Conservation (phyloP, 2,113 vertebrate species). For the Ifrita kowaldi region DNA sequence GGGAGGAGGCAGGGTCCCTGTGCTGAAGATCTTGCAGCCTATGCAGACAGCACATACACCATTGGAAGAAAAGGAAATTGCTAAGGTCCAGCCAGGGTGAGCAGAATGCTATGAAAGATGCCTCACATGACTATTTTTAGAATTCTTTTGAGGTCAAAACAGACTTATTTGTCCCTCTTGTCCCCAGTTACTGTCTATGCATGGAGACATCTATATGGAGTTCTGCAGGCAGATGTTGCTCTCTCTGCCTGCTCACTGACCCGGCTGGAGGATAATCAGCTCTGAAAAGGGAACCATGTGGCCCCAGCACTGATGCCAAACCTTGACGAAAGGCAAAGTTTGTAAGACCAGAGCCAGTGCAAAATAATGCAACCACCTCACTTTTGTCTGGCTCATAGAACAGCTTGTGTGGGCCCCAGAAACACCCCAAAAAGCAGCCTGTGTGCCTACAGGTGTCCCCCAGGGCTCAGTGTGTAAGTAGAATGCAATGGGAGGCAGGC, state of each 20-base stretch:
- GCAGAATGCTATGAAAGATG: background rate
- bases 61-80: background rate
- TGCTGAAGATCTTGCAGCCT: background rate
- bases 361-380: background rate
- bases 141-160: background rate
- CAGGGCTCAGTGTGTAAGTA: background rate
- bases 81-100: background rate
- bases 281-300: background rate
- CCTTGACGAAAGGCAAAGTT: background rate
- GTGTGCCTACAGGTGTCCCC: background rate
- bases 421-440: background rate
- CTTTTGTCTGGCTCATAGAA: background rate
- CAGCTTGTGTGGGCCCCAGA: background rate
- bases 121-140: background rate
- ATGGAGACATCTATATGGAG: background rate
- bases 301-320: background rate
- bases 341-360: background rate
- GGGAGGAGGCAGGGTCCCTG: fast-evolving
- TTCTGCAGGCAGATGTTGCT: background rate
- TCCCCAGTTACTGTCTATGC: background rate
- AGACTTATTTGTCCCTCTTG: background rate
- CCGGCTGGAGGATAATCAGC: background rate
- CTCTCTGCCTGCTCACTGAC: background rate
- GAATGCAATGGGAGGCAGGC: background rate
- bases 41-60: background rate